phyloP scores from a whole-genome alignment of 2,113 vertebrate species.

The Turdus rufiventris region DNA sequence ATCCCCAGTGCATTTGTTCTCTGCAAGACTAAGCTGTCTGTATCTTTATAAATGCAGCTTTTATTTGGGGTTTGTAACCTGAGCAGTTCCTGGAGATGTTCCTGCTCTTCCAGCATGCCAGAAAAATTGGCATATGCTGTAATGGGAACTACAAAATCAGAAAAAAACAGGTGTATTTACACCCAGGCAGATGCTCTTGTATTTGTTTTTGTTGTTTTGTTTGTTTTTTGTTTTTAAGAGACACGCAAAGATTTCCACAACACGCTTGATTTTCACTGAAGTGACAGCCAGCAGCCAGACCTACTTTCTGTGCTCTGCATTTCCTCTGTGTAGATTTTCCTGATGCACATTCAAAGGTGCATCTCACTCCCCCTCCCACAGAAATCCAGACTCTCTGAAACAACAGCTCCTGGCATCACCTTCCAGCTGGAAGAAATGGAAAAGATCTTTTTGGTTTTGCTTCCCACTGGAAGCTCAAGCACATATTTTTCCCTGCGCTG shows the following conservation, averaged over 20 bases:
- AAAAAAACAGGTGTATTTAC: not conserved
- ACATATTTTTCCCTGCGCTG: slow-evolving; percentile 29
- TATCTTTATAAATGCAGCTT: not conserved
- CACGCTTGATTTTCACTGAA: slow-evolving; percentile 41
- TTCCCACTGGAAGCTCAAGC: slow-evolving; percentile 64
- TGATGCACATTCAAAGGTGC: not conserved
- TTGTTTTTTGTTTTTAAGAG: not conserved
- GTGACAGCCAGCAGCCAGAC: slow-evolving; percentile 44
- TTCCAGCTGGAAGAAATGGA: slow-evolving; percentile 44
- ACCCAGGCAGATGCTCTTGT: not conserved
- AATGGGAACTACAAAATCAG: not conserved
- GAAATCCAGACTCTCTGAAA: slow-evolving; percentile 32
- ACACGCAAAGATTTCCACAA: not conserved
- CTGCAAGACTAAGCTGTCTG: not conserved
- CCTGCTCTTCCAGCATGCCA: not conserved
- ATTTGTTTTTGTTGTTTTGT: not conserved
- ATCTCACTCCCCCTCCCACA: not conserved
- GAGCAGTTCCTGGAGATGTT: not conserved
- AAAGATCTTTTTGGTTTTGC: slow-evolving; percentile 25
- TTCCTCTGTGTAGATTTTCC: not conserved
- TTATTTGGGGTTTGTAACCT: not conserved
- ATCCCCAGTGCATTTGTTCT: not conserved
- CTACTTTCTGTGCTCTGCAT: not conserved
- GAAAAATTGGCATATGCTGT: not conserved
- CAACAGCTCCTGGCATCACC: slow-evolving; percentile 23